These are phyloP conservation scores for Copidosoma aretas DNA, from an alignment of 2,888 invertebrate genomes.

Conservation along the genomic window DNA sequence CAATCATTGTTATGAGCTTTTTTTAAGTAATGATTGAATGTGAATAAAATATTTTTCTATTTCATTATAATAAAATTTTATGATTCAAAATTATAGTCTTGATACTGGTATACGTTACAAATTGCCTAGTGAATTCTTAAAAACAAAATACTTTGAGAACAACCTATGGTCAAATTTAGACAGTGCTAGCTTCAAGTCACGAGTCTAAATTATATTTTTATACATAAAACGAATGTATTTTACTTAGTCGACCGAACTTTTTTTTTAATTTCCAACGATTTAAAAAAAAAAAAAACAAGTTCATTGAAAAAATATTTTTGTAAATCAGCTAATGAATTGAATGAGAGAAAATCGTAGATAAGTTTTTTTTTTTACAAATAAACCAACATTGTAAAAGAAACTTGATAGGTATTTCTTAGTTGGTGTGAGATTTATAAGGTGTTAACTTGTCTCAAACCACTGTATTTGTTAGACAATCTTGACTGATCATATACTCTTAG, in stretches of 20 bases:
- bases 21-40: slow-evolving; percentile 15
- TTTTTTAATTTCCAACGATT: slow-evolving; percentile 1
- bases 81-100: slow-evolving; percentile 20
- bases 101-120: slow-evolving; percentile 26
- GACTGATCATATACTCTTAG: slow-evolving; percentile 37
- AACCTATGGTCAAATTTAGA: slow-evolving; percentile 30
- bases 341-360: background rate
- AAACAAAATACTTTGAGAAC: slow-evolving; percentile 26
- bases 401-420: slow-evolving; percentile 21
- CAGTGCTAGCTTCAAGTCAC: background rate
- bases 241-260: background rate
- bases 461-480: slow-evolving; percentile 28
- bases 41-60: slow-evolving; percentile 34
- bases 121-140: slow-evolving; percentile 26
- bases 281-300: background rate
- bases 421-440: slow-evolving; percentile 13
- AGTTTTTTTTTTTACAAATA: slow-evolving; percentile 3
- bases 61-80: slow-evolving; percentile 23
- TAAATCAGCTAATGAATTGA: slow-evolving; percentile 12
- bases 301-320: slow-evolving; percentile 28
- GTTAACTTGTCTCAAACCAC: slow-evolving; percentile 20
- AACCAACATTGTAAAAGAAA: background rate
- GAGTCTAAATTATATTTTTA: background rate
- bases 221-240: slow-evolving; percentile 6
- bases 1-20: slow-evolving; percentile 26